A percentile compares a stretch with the other conserved stretches of the same genome.
These are phyloP conservation scores for Hippocampus comes DNA, from an alignment of 2,113 vertebrate genomes.

Conservation along the genomic window DNA sequence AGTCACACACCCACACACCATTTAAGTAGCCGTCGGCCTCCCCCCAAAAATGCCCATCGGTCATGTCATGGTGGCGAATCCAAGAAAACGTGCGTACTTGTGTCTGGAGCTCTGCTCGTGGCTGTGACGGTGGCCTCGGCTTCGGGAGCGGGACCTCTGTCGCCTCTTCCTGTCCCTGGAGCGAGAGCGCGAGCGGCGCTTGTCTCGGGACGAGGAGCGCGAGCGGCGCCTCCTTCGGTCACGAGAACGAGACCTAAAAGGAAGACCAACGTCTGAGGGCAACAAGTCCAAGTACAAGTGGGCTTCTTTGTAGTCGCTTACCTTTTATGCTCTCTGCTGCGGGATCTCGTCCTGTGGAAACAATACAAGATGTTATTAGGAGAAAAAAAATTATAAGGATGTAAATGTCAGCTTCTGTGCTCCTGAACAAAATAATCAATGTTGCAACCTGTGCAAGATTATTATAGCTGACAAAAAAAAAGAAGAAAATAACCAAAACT, in stretches of 20 bases:
- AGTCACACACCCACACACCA: fast-evolving
- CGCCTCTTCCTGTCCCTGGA: conserved; percentile 84
- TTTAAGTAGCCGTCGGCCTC: no score
- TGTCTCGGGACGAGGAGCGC: conserved; percentile 78
- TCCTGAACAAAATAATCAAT: no score
- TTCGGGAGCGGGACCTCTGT: conserved; percentile 85
- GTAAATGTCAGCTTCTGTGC: no score
- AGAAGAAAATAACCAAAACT: background rate
- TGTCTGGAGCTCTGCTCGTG: conserved; percentile 85
- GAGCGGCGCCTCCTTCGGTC: conserved; percentile 83
- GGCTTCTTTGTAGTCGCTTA: conserved; percentile 12
- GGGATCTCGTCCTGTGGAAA: conserved; percentile 82
- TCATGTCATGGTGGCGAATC: no score
- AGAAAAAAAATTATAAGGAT: no score
- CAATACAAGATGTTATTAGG: background rate
- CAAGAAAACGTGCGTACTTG: conserved; percentile 70
- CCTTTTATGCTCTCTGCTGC: conserved; percentile 84
- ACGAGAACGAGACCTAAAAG: conserved; percentile 83
- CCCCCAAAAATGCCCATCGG: no score
- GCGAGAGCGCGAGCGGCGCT: conserved; percentile 79
- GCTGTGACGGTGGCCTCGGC: conserved; percentile 81
- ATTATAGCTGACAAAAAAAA: no score
- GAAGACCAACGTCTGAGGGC: background rate
- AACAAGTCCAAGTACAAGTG: background rate
- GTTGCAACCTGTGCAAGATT: no score